Conservation (phyloP, 2,797 vertebrate species). For the Pyrocephalus nanus region DNA sequence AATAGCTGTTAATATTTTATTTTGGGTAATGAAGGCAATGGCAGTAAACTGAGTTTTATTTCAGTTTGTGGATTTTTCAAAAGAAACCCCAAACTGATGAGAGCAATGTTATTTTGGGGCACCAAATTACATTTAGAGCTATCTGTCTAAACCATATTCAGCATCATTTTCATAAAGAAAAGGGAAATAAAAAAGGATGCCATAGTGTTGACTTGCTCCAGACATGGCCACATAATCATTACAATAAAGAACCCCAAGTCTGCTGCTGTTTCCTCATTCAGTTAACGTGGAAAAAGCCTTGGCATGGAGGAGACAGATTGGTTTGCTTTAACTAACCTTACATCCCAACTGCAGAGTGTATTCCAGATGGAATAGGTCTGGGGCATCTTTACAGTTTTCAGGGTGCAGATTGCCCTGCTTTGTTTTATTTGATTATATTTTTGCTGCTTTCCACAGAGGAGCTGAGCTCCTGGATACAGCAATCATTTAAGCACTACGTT, state of each 20-base stretch:
- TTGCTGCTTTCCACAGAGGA: conserved; percentile 81
- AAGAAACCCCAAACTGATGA: background rate
- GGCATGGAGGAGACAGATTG: background rate
- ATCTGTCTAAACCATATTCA: background rate
- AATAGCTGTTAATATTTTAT: background rate
- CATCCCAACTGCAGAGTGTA: background rate
- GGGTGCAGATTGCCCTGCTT: background rate
- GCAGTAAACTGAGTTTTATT: background rate
- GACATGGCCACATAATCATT: background rate
- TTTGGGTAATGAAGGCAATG: background rate
- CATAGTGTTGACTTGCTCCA: background rate
- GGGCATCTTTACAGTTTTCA: background rate
- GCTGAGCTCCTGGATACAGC: conserved; percentile 92
- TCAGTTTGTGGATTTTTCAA: background rate
- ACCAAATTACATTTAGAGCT: background rate
- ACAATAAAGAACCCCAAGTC: background rate
- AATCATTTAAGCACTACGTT: conserved; percentile 92
- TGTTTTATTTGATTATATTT: background rate
- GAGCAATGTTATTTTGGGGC: background rate
- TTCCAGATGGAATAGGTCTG: background rate
- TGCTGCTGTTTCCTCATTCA: background rate
- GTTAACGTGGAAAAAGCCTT: background rate
- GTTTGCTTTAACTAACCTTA: background rate
- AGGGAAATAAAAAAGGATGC: background rate
- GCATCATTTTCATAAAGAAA: background rate